These are phyloP conservation scores for Leptinotarsa lineolata DNA, from an alignment of 1,140 invertebrate genomes.

Conservation along the genomic window DNA sequence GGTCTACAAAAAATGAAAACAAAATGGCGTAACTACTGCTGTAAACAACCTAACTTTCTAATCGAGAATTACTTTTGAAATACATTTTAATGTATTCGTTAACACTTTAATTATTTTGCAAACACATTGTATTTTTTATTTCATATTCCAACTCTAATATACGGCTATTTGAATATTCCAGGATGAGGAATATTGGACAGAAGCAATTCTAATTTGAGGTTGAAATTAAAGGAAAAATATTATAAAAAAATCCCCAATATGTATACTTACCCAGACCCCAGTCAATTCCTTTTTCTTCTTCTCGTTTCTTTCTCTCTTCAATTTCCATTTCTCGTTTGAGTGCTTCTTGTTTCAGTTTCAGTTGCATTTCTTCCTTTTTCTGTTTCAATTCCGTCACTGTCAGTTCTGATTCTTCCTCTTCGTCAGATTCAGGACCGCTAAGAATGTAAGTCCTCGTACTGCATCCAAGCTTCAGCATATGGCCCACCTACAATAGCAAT, in stretches of 20 bases:
- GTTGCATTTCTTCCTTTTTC: conserved; percentile 63
- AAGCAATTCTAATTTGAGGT: too few relatives aligned
- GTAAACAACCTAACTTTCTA: too few relatives aligned
- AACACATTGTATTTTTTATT: too few relatives aligned
- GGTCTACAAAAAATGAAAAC: too few relatives aligned
- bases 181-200: too few relatives aligned
- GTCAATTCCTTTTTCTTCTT: conserved; percentile 76
- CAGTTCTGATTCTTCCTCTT: conserved; percentile 83
- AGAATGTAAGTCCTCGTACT: conserved; percentile 86
- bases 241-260: not conserved
- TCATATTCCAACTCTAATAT: too few relatives aligned
- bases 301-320: conserved; percentile 58
- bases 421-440: conserved; percentile 82
- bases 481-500: conserved; percentile 67
- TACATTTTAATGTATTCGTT: too few relatives aligned
- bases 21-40: too few relatives aligned
- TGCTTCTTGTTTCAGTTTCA: conserved; percentile 60
- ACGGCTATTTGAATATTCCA: too few relatives aligned
- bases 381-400: conserved; percentile 80
- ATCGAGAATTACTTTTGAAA: too few relatives aligned
- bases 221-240: conserved; percentile 18
- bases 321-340: conserved; percentile 60
- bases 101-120: too few relatives aligned
- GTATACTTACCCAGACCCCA: conserved; percentile 83
- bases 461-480: conserved; percentile 90